These are phyloP conservation scores for Mesoligia furuncula DNA, from an alignment of 2,888 invertebrate species.

Conservation along the genomic window DNA sequence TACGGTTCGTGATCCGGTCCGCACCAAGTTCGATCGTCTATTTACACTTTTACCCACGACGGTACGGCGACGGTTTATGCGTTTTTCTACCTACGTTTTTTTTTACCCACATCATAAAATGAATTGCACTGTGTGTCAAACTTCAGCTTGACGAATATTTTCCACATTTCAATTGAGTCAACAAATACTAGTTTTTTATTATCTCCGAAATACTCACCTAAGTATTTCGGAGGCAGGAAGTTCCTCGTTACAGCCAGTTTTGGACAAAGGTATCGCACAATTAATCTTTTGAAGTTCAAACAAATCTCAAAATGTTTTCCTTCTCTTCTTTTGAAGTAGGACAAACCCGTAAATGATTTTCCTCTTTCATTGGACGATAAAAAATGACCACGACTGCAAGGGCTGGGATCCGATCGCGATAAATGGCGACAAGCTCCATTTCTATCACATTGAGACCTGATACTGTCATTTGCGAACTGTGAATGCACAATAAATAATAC, in stretches of 20 bases:
- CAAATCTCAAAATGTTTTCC: slow-evolving; percentile 11
- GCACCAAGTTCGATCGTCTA: no score
- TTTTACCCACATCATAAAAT: not conserved
- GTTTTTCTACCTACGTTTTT: not conserved
- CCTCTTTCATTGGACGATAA: slow-evolving; percentile 23
- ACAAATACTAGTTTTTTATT: not conserved
- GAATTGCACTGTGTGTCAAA: not conserved
- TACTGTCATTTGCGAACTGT: slow-evolving; percentile 48
- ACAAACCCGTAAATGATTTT: slow-evolving; percentile 38
- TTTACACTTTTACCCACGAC: no score
- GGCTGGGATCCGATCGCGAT: slow-evolving; percentile 39
- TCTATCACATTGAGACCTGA: slow-evolving; percentile 51
- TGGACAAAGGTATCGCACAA: not conserved
- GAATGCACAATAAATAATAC: slow-evolving; percentile 46
- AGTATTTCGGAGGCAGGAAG: not conserved
- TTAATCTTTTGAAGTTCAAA: not conserved
- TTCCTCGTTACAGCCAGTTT: not conserved
- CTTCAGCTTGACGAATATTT: not conserved
- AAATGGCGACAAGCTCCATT: slow-evolving; percentile 53
- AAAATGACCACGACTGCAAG: slow-evolving; percentile 31
- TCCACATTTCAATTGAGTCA: not conserved
- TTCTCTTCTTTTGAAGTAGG: not conserved
- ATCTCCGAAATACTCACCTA: not conserved
- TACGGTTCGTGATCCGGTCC: no score
- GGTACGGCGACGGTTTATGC: no score